A percentile compares a stretch with the other conserved stretches of the same genome.
Evolutionary conservation across 2,888 invertebrate species (phyloP).

Genomic region (Dryococelus australis): DNA sequence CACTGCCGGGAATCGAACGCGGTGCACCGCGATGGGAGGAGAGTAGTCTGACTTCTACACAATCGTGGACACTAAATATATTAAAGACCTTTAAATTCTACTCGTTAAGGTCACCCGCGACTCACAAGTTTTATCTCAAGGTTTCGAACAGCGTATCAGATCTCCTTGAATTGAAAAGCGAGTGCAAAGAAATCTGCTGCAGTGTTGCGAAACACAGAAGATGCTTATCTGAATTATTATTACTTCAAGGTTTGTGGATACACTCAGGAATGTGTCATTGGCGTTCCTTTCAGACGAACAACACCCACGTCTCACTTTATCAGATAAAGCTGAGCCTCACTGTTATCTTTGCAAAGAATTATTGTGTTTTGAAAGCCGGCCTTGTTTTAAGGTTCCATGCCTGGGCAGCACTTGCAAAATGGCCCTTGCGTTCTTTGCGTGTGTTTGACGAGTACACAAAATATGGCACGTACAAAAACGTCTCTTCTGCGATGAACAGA

Average conservation of each 20-base stretch:
- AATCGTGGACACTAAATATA: too few species aligned
- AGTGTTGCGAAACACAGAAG: neutral
- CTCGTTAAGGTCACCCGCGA: too few species aligned
- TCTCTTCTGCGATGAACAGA: too few species aligned
- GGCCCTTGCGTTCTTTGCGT: neutral
- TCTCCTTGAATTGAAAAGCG: neutral
- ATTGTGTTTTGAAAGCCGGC: neutral
- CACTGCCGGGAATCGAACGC: too few species aligned
- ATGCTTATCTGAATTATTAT: neutral
- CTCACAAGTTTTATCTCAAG: neutral
- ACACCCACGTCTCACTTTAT: neutral
- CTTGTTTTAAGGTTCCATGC: neutral
- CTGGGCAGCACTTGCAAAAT: neutral
- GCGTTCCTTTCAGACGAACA: neutral
- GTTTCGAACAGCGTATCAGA: neutral
- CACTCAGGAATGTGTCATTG: neutral
- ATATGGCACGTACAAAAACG: too few species aligned
- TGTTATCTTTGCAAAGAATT: neutral
- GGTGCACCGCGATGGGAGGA: too few species aligned
- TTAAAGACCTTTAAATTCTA: too few species aligned
- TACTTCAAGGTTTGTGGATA: neutral
- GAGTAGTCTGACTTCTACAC: too few species aligned
- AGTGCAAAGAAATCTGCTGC: neutral
- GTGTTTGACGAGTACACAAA: neutral
- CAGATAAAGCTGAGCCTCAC: neutral